These are phyloP conservation scores for Thomomys bottae DNA, from an alignment of 2,113 vertebrate species.

Conservation along the genomic window DNA sequence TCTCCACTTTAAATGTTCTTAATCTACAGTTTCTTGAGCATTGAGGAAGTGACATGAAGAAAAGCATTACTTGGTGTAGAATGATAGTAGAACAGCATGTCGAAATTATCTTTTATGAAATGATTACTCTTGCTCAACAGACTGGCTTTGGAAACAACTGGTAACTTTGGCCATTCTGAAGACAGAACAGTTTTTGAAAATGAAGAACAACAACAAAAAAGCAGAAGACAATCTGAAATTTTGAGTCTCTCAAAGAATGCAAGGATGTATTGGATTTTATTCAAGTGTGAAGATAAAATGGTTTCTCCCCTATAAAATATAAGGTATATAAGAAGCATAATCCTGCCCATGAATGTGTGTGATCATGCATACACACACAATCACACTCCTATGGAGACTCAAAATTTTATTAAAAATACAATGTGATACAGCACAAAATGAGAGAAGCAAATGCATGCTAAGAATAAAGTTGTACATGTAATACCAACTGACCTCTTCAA, in stretches of 20 bases:
- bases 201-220: too few species aligned
- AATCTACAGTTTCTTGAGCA: not conserved
- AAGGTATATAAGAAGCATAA: not conserved
- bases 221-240: not conserved
- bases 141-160: not conserved
- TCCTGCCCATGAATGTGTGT: not conserved
- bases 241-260: not conserved
- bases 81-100: not conserved
- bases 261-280: not conserved
- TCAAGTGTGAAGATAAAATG: not conserved
- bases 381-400: not conserved
- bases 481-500: not conserved
- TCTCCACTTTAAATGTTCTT: not conserved
- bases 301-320: not conserved
- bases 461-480: not conserved
- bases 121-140: not conserved
- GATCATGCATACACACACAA: not conserved
- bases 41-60: not conserved
- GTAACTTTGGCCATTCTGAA: constrained; percentile 31
- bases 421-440: not conserved
- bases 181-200: not conserved
- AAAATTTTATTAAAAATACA: not conserved
- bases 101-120: not conserved
- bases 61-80: not conserved
- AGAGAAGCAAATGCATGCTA: not conserved